Conservation (phyloP, 2,888 invertebrate species). For the Caenorhabditis parvicauda region DNA sequence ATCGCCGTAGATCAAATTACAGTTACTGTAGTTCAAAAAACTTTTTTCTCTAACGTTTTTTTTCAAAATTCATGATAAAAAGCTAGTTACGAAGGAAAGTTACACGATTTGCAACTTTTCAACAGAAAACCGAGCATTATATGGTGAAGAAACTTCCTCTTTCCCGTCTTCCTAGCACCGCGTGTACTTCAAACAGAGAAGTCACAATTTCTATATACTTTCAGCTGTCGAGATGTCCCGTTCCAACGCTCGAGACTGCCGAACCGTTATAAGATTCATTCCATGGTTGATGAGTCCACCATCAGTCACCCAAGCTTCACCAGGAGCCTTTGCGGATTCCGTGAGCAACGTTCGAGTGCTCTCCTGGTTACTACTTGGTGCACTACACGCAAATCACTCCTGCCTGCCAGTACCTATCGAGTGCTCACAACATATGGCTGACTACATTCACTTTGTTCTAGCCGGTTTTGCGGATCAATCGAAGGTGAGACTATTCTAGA, state of each 20-base stretch:
- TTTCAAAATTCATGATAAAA: no score
- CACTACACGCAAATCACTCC: conserved; percentile 70
- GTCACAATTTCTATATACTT: neutral
- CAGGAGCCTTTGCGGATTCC: conserved; percentile 59
- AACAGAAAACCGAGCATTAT: no score
- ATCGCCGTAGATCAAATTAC: no score
- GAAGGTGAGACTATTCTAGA: conserved; percentile 70
- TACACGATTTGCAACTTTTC: no score
- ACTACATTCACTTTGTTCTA: conserved; percentile 93
- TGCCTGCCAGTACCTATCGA: conserved; percentile 89
- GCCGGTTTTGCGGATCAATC: conserved; percentile 93
- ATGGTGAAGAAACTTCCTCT: no score
- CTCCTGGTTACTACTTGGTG: conserved; percentile 92
- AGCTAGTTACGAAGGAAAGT: no score
- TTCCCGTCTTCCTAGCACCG: no score
- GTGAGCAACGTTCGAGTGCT: conserved; percentile 75
- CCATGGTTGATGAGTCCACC: conserved; percentile 62
- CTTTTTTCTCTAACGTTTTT: no score
- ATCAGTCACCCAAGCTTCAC: conserved; percentile 56
- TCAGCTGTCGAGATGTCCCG: conserved; percentile 40
- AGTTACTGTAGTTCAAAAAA: no score
- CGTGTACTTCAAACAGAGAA: no score
- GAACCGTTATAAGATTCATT: conserved; percentile 57
- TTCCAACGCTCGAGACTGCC: conserved; percentile 50
- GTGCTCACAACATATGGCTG: conserved; percentile 91